Evolutionary conservation across 2,888 invertebrate species (phyloP), one percentile per base, ranked within the genome.

Genomic region (Napeogenes inachia): DNA sequence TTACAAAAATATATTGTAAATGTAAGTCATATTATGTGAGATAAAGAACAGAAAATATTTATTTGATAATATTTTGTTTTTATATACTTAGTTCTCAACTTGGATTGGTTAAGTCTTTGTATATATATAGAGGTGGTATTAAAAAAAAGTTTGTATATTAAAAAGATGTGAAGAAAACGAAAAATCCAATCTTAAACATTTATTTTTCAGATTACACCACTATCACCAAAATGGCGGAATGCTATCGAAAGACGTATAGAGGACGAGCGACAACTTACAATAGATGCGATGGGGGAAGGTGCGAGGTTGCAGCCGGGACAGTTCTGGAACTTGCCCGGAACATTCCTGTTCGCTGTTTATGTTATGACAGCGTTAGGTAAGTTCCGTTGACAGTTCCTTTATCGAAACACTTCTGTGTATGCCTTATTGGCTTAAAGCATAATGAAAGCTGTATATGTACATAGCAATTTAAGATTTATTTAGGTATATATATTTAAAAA

Each of bases 241-340:
- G 92, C 92, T 2, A 92, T 94, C 53, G 91, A 92, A 64, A 87
- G 84, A 60, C 91, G 92, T 46, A 92, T 94, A 69, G 92, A 93
- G 73, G 85, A 91, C 13, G 87, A 81, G 60, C 75, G 83, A 10
- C 66, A 89, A 32, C 83, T 94, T 4, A 84, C 94, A 2, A 90
- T 92, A 64, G 87, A 64, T 2, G 87, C 89, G 0, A 78, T 87
- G 4, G 75, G 70, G 0, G 68, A 63, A 2, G 89, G 89, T 0
- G 88, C 83, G 2, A 76, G 77, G 13, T 59, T 82, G 0, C 89
- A 89, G 0, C 87, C 89, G 0, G 94, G 94, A 2, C 91, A 89
- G 64, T 93, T 93, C 65, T 94, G 94, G 94, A 92, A 93, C 32
- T 91, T 93, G 68, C 91, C 94, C 0, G 94, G 94, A 13, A 94